Evolutionary conservation across 2,888 invertebrate genomes (phyloP), one percentile per base, ranked within the genome.

Genomic region (Lottia scabra): DNA sequence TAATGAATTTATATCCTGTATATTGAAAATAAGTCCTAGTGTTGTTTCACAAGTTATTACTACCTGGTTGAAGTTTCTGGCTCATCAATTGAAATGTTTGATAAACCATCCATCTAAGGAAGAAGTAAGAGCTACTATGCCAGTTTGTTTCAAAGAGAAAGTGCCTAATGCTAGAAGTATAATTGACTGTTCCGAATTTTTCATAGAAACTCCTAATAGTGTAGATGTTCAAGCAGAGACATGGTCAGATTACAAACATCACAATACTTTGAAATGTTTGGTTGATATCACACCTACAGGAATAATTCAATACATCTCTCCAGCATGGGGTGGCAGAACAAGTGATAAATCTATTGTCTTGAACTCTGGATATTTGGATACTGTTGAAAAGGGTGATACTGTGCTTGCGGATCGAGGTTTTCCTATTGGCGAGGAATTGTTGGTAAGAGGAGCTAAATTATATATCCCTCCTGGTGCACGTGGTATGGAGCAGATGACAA

Each of bases 331-430:
- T n/a, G 77, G 80, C 0, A 65, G 77, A 67, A 72, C 77, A 4
- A 70, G 71, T 44, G 80, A 80, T 64, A 64, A 45, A 43, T 66
- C 69, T 46, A 78, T 80, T 62, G 70, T 70, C 23, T 15, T 19
- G 10, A 26, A 77, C 6, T 69, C 68, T 23, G 74, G 73, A 0
- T 73, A 75, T 48, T 65, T 77, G 10, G 67, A 73, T 38, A 38
- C 62, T 12, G 12, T 77, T 19, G 75, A 77, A 63, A 72, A 2
- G 5, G 27, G 45, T 23, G 77, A 78, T 63, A 19, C 63, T n/a
- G 64, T 80, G 12, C 23, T 77, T 63, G 78, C 77, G 44, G 77
- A 77, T 64, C 38, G 72, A 46, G 77, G 78, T 16, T 80, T 78
- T 67, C 64, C 71, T 8, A 79, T 80, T 16, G 26, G 67, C 23